Evolutionary conservation across 2,797 vertebrate species (phyloP).

Genomic region (Hippopotamyrus pictus): DNA sequence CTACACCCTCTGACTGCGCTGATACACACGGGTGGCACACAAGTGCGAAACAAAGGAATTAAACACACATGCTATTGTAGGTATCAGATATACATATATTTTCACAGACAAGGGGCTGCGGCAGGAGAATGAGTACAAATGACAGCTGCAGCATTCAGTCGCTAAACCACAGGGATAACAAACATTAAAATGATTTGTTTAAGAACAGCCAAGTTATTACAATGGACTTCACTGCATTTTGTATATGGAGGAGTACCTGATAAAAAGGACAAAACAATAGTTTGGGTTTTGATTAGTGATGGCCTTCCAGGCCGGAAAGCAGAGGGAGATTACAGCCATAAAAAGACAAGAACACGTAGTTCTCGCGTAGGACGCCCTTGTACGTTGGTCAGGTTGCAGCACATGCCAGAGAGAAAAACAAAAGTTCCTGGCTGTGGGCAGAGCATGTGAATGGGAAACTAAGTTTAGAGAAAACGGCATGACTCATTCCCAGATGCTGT

Average conservation of each 20-base stretch:
- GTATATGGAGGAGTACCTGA: background rate
- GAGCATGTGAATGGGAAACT: background rate
- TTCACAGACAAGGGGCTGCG: background rate
- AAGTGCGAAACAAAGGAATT: background rate
- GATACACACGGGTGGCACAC: background rate
- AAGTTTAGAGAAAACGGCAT: background rate
- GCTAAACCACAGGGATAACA: background rate
- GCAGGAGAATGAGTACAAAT: background rate
- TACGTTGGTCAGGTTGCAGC: background rate
- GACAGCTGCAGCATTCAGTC: background rate
- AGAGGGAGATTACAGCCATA: background rate
- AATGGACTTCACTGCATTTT: background rate
- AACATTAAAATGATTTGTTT: background rate
- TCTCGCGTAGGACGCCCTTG: background rate
- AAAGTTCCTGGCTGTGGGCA: background rate
- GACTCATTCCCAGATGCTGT: background rate
- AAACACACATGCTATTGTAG: background rate
- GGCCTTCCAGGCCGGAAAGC: background rate
- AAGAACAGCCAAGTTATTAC: background rate
- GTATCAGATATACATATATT: background rate
- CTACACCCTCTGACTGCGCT: background rate
- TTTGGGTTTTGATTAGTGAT: background rate
- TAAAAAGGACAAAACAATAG: background rate
- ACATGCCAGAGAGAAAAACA: background rate
- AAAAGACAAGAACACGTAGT: background rate